Evolutionary conservation across 2,888 invertebrate genomes (phyloP).

Genomic region (Oscheius sp.): DNA sequence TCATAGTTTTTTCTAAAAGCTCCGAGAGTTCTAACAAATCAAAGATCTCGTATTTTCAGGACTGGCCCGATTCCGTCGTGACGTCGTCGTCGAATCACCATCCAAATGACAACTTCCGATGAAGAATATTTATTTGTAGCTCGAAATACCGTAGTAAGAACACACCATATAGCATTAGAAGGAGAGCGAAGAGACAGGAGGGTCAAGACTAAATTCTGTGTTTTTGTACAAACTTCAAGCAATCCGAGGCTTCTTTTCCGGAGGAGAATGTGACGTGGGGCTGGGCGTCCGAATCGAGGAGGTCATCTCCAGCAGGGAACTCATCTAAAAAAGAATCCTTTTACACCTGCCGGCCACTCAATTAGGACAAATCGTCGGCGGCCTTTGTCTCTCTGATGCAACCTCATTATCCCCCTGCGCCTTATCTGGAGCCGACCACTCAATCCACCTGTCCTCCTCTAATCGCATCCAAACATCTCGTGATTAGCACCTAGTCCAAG

Average conservation of each 20-base stretch:
- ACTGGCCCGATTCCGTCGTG: constrained; percentile 22
- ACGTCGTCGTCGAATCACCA: constrained; percentile 7
- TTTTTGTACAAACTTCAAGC: constrained; percentile 13
- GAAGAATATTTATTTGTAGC: constrained; percentile 24
- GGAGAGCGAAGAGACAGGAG: background rate
- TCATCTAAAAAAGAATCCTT: constrained; percentile 21
- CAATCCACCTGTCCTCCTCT: constrained; percentile 25
- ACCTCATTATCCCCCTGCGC: constrained; percentile 31
- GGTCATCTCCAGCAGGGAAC: constrained; percentile 32
- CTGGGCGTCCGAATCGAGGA: constrained; percentile 13
- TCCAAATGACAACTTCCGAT: constrained; percentile 2
- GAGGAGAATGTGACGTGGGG: constrained; percentile 23
- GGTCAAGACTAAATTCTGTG: background rate
- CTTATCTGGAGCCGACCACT: constrained; percentile 34
- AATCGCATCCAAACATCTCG: background rate
- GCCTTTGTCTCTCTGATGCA: constrained; percentile 25
- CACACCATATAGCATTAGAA: constrained; percentile 2
- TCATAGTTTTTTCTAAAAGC: too few relatives aligned
- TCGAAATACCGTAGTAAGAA: constrained; percentile 10
- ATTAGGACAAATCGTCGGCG: constrained; percentile 35
- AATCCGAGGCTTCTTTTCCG: constrained; percentile 33
- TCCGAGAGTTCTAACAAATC: background rate
- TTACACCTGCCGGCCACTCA: constrained; percentile 32
- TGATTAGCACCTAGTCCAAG: background rate
- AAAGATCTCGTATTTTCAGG: constrained; percentile 2